phyloP scores from a whole-genome alignment of 2,888 invertebrate species.

The Leptinotarsa haldemani region DNA sequence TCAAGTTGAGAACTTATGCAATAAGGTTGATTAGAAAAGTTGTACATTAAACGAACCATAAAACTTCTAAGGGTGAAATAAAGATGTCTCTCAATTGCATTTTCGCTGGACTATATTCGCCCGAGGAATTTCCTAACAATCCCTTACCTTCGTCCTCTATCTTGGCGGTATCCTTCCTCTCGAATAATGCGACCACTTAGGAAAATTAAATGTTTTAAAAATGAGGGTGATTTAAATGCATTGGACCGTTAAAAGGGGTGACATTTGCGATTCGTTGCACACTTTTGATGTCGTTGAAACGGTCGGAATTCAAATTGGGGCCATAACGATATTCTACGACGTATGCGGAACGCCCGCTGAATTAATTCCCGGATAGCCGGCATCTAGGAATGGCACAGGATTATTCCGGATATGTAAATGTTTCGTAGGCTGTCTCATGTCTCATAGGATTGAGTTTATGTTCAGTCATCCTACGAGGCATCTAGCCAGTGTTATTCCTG shows the following conservation, averaged over 20 bases:
- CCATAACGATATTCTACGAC: slow-evolving; percentile 2
- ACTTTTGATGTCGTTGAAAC: slow-evolving; percentile 7
- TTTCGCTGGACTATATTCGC: background rate
- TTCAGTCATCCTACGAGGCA: too few species aligned
- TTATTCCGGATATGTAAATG: background rate
- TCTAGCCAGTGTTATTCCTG: too few species aligned
- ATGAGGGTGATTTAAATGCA: slow-evolving; percentile 37
- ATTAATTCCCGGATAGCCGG: background rate
- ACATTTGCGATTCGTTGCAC: slow-evolving; percentile 13
- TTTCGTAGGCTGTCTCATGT: background rate
- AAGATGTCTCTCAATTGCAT: too few species aligned
- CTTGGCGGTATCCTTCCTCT: background rate
- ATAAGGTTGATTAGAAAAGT: too few species aligned
- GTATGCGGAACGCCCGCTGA: slow-evolving; percentile 5
- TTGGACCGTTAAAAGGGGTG: slow-evolving; percentile 19
- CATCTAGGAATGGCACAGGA: background rate
- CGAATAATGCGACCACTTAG: slow-evolving; percentile 20
- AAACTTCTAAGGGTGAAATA: too few species aligned
- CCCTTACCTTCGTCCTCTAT: background rate
- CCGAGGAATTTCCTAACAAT: background rate
- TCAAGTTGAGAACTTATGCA: too few species aligned
- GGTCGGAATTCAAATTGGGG: background rate
- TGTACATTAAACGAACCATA: too few species aligned
- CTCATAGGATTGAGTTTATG: too few species aligned
- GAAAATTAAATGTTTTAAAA: slow-evolving; percentile 32